Evolutionary conservation across 2,888 invertebrate species (phyloP).

Genomic region (Mesoligia furuncula): DNA sequence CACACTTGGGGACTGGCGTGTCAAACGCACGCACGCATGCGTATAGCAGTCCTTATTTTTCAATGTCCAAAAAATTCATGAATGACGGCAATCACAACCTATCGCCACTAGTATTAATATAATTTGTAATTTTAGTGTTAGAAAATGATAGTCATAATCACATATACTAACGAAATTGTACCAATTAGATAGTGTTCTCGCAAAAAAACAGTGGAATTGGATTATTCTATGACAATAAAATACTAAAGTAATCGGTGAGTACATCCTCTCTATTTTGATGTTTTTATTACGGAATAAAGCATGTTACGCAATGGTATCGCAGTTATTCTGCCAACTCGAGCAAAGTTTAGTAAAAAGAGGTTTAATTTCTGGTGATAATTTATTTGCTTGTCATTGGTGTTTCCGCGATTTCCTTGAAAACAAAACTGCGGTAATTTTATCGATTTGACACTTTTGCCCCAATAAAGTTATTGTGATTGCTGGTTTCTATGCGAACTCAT

Average conservation of each 20-base stretch:
- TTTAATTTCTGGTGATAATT: constrained; percentile 34
- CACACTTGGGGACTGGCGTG: constrained; percentile 69
- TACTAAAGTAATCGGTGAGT: constrained; percentile 77
- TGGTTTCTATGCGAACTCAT: constrained; percentile 80
- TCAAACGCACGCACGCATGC: constrained; percentile 80
- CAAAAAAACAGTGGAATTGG: constrained; percentile 74
- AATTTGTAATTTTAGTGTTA: constrained; percentile 82
- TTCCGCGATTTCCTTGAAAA: constrained; percentile 78
- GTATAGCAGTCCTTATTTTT: constrained; percentile 79
- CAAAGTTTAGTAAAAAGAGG: constrained; percentile 34
- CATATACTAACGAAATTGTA: constrained; percentile 79
- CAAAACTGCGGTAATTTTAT: constrained; percentile 91
- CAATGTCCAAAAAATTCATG: constrained; percentile 85
- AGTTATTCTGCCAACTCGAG: constrained; percentile 44
- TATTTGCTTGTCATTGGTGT: constrained; percentile 51
- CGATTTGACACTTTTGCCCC: constrained; percentile 86
- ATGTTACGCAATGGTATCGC: constrained; percentile 66
- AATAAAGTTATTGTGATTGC: constrained; percentile 78
- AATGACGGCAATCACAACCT: constrained; percentile 86
- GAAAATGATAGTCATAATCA: constrained; percentile 84
- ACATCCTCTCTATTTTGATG: constrained; percentile 66
- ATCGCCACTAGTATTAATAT: constrained; percentile 79
- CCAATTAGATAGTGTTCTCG: constrained; percentile 87
- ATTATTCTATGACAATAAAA: constrained; percentile 83
- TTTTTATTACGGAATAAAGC: constrained; percentile 69